Conservation (phyloP, 2,888 invertebrate species). For the Pelosia muscerda region DNA sequence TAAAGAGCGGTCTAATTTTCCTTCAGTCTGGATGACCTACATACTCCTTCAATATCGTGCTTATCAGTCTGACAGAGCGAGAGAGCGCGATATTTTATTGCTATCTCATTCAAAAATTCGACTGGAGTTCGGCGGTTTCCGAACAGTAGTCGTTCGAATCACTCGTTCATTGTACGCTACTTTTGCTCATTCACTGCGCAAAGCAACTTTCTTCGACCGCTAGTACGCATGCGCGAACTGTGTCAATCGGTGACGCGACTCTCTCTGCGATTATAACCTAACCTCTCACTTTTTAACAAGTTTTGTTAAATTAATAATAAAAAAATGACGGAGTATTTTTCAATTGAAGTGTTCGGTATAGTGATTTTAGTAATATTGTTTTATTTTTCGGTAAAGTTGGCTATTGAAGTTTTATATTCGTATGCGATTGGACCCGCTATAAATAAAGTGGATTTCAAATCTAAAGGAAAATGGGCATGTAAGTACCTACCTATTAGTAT, state of each 20-base stretch:
- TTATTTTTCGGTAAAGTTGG: slow-evolving; percentile 59
- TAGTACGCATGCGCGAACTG: slow-evolving; percentile 80
- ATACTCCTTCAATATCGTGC: slow-evolving; percentile 24
- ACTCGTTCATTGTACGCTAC: slow-evolving; percentile 45
- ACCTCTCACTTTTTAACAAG: slow-evolving; percentile 59
- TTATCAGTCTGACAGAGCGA: slow-evolving; percentile 47
- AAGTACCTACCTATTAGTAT: slow-evolving; percentile 77
- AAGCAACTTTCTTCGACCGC: slow-evolving; percentile 77
- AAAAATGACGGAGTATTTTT: slow-evolving; percentile 60
- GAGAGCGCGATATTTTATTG: slow-evolving; percentile 39
- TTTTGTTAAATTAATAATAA: slow-evolving; percentile 21
- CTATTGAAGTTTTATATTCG: slow-evolving; percentile 65
- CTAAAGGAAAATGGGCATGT: slow-evolving; percentile 94
- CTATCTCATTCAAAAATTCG: slow-evolving; percentile 49
- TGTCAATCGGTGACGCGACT: slow-evolving; percentile 70
- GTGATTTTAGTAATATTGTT: slow-evolving; percentile 57
- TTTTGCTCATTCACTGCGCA: slow-evolving; percentile 65
- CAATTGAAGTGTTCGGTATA: slow-evolving; percentile 81
- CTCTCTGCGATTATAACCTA: slow-evolving; percentile 62
- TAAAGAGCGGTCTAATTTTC: neutral
- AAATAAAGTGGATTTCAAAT: slow-evolving; percentile 88
- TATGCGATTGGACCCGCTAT: slow-evolving; percentile 85
- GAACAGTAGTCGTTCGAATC: slow-evolving; percentile 40
- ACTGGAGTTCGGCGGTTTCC: slow-evolving; percentile 47
- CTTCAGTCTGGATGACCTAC: slow-evolving; percentile 40